Evolutionary conservation across 2,888 invertebrate species (phyloP), one percentile per base, ranked within the genome.

Genomic region (Agrilus biguttatus): DNA sequence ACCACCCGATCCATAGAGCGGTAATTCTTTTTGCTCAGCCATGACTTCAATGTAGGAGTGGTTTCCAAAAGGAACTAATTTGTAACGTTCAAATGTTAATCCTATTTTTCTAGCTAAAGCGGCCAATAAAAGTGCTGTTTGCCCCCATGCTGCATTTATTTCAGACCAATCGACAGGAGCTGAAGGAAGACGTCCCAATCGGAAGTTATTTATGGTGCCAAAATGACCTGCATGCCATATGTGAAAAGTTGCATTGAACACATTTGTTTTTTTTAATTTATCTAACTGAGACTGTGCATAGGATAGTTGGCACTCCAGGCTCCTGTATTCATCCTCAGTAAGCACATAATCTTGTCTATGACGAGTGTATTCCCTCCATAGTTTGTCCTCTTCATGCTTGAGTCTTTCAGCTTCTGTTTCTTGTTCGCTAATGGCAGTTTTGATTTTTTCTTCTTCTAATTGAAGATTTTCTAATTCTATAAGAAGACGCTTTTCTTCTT

Each of bases 91-190:
- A 65, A 98, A 96, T 13, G 78, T 85, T 38, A 97, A 74, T 60
- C 84, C 84, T 59, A 95, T 88, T 69, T 93, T 93, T 39, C 88
- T 75, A 1, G 93, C 91, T 19, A 97, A 69, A 0, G 93, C 88
- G 39, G 89, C 83, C 1, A 98, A 71, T 2, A 99, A 70, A 6
- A 98, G 69, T 0, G 91, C 92, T 0, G 93, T 91, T 69, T 99
- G 98, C 7, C 98, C 98, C 93, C 96, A 96, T 0, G 96, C 98
- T 0, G 97, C 96, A 62, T 98, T 99, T 43, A 99, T 97, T 71
- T 98, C 98, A 2, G 87, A 83, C 97, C 97, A 98, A 56, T 95
- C 95, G 0, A 98, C 92, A 0, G 91, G 90, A 1, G 83, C 88
- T 35, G 88, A 86, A 1, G 96, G 95, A 48, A 98, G 69, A 37